Evolutionary conservation across 2,888 invertebrate genomes (phyloP).

Genomic region (Labia minor): DNA sequence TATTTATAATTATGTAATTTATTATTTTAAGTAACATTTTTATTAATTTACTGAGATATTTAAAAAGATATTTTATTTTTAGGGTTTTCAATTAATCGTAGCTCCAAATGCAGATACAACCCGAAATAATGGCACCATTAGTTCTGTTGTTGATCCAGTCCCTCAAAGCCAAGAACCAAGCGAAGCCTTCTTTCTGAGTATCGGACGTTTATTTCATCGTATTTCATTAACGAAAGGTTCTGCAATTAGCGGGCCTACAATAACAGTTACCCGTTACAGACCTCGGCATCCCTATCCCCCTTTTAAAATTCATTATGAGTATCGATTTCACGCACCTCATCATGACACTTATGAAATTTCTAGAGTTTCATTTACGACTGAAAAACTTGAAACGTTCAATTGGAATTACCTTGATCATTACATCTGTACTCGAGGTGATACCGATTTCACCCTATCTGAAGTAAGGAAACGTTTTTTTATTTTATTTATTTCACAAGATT

Average conservation of each 20-base stretch:
- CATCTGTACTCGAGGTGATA: conserved; percentile 87
- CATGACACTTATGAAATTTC: conserved; percentile 89
- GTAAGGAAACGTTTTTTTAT: conserved; percentile 41
- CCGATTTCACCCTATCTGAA: conserved; percentile 78
- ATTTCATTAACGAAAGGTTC: conserved; percentile 48
- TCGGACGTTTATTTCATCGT: conserved; percentile 90
- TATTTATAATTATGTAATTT: too few relatives aligned
- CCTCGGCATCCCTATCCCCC: conserved; percentile 94
- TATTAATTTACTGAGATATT: too few relatives aligned
- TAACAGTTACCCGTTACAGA: conserved; percentile 84
- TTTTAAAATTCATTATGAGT: conserved; percentile 82
- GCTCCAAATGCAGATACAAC: conserved; percentile 31
- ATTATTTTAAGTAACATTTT: too few relatives aligned
- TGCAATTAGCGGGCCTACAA: conserved; percentile 59
- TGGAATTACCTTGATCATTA: conserved; percentile 98
- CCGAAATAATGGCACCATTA: conserved; percentile 29
- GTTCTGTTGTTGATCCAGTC: conserved; percentile 22
- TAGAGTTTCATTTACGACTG: conserved; percentile 86
- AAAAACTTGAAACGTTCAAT: conserved; percentile 89
- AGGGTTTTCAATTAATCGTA: conserved; percentile 78
- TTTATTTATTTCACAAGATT: conserved; percentile 15
- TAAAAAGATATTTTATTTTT: conserved; percentile 17
- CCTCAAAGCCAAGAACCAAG: conserved; percentile 37
- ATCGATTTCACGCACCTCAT: conserved; percentile 85
- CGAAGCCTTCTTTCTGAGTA: conserved; percentile 77